Percentiles rank a stretch among this genome's conserved stretches.
phyloP scores from a whole-genome alignment of 2,888 invertebrate genomes.

The Muscina levida region DNA sequence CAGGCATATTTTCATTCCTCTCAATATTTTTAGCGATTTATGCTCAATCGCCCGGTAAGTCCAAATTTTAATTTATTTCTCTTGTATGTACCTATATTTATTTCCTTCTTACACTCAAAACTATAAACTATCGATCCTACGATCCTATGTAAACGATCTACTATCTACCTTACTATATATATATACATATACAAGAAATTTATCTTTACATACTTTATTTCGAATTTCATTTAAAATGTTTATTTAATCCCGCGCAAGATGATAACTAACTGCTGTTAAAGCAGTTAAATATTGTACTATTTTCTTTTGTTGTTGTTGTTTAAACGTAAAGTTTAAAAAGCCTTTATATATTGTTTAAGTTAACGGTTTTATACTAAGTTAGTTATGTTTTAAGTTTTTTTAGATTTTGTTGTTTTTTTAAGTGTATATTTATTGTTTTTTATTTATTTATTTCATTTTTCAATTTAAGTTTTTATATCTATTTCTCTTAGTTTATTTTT shows the following conservation, averaged over 20 bases:
- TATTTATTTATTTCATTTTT: neutral
- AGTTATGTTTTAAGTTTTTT: too few species aligned
- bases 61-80: neutral
- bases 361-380: too few species aligned
- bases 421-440: neutral
- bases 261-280: too few species aligned
- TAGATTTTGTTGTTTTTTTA: too few species aligned
- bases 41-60: conserved; percentile 79
- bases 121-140: neutral
- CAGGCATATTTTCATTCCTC: conserved; percentile 79
- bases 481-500: conserved; percentile 20
- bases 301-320: too few species aligned
- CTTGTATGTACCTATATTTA: neutral
- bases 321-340: too few species aligned
- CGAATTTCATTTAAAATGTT: too few species aligned
- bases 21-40: conserved; percentile 79
- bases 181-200: neutral
- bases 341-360: too few species aligned
- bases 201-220: neutral
- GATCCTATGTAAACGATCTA: too few species aligned
- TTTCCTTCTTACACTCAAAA: neutral
- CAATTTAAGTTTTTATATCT: neutral
- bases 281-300: too few species aligned
- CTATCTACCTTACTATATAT: neutral
- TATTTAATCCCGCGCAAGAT: too few species aligned